A percentile compares a stretch with the other conserved stretches of the same genome.
phyloP scores from a whole-genome alignment of 2,797 vertebrate genomes.

The Macroramphosus scolopax region DNA sequence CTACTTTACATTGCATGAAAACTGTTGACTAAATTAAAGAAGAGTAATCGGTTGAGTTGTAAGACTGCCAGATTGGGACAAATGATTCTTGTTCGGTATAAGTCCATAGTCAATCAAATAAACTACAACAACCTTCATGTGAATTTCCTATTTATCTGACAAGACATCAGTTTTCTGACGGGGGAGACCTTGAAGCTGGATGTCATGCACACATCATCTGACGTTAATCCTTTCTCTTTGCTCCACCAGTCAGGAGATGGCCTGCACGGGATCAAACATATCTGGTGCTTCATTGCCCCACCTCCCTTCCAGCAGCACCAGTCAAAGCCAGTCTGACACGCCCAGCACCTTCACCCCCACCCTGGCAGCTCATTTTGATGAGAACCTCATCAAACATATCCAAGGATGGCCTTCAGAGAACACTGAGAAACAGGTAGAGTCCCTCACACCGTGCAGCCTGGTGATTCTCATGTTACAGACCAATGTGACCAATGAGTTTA shows the following conservation, averaged over 20 bases:
- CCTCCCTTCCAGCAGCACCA: conserved; percentile 37
- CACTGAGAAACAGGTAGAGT: conserved; percentile 92
- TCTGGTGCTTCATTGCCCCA: conserved; percentile 69
- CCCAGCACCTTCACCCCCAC: conserved; percentile 89
- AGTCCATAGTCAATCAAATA: too few species aligned
- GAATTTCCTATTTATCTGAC: too few species aligned
- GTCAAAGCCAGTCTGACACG: conserved; percentile 74
- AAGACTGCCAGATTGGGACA: too few species aligned
- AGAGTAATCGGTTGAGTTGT: too few species aligned
- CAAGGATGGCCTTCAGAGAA: conserved; percentile 99
- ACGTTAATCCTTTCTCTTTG: conserved; percentile 1
- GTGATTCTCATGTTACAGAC: too few species aligned
- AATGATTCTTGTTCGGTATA: too few species aligned
- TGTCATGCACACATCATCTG: background rate
- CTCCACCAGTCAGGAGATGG: conserved; percentile 87
- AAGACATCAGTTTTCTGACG: too few species aligned
- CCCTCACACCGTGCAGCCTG: background rate
- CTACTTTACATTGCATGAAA: too few species aligned
- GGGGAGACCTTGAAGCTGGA: too few species aligned
- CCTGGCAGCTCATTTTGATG: conserved; percentile 94
- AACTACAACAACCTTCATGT: too few species aligned
- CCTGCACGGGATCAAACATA: conserved; percentile 85
- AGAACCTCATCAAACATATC: conserved; percentile 97
- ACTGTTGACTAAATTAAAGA: too few species aligned
- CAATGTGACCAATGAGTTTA: too few species aligned